phyloP scores from a whole-genome alignment of 2,888 invertebrate species.

The Pantelozetes paolii region DNA sequence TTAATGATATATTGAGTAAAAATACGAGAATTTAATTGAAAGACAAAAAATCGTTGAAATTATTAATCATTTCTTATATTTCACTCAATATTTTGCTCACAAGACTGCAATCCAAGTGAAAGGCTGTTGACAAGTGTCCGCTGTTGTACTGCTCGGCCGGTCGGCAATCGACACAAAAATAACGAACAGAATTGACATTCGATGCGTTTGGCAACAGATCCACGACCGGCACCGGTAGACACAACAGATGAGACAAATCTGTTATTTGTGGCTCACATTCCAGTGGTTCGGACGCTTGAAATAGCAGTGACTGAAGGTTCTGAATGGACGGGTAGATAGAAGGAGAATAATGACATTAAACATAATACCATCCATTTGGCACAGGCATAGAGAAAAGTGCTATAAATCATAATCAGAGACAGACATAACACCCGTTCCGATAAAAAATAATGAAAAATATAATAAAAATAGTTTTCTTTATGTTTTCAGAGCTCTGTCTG shows the following conservation, averaged over 20 bases:
- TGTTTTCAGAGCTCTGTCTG: neutral
- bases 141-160: conserved; percentile 95
- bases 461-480: neutral
- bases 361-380: conserved; percentile 50
- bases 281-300: conserved; percentile 23
- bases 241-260: conserved; percentile 68
- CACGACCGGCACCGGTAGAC: conserved; percentile 90
- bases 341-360: neutral
- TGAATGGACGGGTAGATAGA: neutral
- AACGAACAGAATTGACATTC: conserved; percentile 60
- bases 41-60: neutral
- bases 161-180: conserved; percentile 94
- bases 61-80: neutral
- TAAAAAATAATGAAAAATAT: neutral
- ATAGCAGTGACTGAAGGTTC: conserved; percentile 34
- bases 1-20: neutral
- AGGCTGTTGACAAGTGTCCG: conserved; percentile 93
- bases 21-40: conserved; percentile 26
- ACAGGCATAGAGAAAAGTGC: neutral
- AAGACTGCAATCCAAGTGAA: conserved; percentile 93
- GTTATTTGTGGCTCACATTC: conserved; percentile 24
- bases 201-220: conserved; percentile 64
- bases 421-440: neutral
- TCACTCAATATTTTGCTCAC: conserved; percentile 52
- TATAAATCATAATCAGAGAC: neutral